Evolutionary conservation across 2,888 invertebrate genomes (phyloP).

Genomic region (Diplolepis rosae): DNA sequence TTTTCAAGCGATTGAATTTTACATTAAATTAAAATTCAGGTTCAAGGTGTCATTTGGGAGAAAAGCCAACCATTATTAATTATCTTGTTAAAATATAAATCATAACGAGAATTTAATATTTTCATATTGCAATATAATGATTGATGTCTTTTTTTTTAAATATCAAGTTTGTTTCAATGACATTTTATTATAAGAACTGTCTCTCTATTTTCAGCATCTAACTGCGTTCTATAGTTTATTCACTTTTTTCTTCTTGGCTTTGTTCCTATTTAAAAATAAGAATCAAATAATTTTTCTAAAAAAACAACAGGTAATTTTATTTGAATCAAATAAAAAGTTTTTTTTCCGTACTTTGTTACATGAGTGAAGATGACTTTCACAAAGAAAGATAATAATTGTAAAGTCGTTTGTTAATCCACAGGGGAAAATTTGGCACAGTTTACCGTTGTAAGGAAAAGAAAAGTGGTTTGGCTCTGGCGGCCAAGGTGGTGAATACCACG

Average conservation of each 20-base stretch:
- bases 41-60: too few species aligned
- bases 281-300: not conserved
- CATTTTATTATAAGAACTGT: not conserved
- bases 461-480: slow-evolving; percentile 88
- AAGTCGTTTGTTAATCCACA: slow-evolving; percentile 67
- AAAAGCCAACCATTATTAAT: too few species aligned
- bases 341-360: too few species aligned
- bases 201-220: not conserved
- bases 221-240: not conserved
- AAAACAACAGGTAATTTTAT: too few species aligned
- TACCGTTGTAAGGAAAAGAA: slow-evolving; percentile 92
- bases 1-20: too few species aligned
- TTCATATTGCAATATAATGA: too few species aligned
- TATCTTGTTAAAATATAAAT: too few species aligned
- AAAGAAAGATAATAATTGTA: not conserved
- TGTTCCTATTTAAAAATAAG: not conserved
- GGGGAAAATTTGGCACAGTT: slow-evolving; percentile 98
- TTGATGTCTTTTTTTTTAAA: too few species aligned
- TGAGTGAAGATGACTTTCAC: too few species aligned
- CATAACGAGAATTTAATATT: too few species aligned
- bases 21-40: too few species aligned
- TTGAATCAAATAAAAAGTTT: too few species aligned
- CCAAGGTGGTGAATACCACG: slow-evolving; percentile 92
- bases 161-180: not conserved
- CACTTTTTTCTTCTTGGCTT: not conserved